These are phyloP conservation scores for Callopanchax toddi DNA, from an alignment of 2,113 vertebrate genomes.

Conservation along the genomic window DNA sequence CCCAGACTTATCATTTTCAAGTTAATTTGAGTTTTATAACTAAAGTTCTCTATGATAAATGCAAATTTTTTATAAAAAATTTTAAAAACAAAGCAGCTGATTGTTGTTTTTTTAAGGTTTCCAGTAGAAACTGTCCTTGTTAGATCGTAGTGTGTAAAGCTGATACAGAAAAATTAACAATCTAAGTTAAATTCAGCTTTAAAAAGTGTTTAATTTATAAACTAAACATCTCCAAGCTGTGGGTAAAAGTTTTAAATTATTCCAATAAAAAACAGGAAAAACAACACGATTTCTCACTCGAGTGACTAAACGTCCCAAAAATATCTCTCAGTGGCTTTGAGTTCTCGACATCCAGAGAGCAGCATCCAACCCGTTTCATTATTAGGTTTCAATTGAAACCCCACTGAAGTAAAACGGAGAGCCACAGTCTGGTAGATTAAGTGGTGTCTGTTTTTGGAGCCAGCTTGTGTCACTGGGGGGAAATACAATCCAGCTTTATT, in stretches of 20 bases:
- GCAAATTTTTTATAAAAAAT: too few species aligned
- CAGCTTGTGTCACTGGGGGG: constrained; percentile 18
- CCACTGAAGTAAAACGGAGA: constrained; percentile 14
- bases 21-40: too few species aligned
- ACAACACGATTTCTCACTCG: background rate
- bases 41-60: too few species aligned
- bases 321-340: constrained; percentile 32
- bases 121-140: too few species aligned
- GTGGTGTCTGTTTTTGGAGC: constrained; percentile 29
- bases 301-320: constrained; percentile 24
- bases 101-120: too few species aligned
- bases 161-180: background rate
- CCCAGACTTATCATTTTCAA: too few species aligned
- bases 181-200: background rate
- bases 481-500: constrained; percentile 41
- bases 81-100: too few species aligned
- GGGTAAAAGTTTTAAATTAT: background rate
- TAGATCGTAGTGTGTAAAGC: too few species aligned
- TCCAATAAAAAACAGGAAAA: background rate
- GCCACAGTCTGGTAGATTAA: constrained; percentile 15
- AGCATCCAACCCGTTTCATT: constrained; percentile 14
- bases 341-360: constrained; percentile 1
- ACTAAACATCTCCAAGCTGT: background rate
- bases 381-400: constrained; percentile 39
- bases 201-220: background rate